Conservation (phyloP, 2,888 invertebrate species). For the Petrolisthes cinctipes region DNA sequence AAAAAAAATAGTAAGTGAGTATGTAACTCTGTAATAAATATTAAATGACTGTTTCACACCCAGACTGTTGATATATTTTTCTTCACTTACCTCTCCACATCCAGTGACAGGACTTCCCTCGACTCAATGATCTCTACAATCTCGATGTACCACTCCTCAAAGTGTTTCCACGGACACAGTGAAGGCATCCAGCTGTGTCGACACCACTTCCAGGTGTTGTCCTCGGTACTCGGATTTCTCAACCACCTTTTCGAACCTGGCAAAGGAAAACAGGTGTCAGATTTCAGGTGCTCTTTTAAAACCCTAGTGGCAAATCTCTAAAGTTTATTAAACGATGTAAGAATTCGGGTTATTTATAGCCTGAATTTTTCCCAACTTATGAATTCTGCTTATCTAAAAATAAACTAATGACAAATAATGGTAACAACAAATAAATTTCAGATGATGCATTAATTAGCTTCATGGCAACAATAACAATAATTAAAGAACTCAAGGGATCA, state of each 20-base stretch:
- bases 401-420: too few species aligned
- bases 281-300: too few species aligned
- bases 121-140: conserved; percentile 82
- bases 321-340: too few species aligned
- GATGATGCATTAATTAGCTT: too few species aligned
- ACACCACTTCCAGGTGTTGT: conserved; percentile 85
- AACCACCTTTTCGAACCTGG: conserved; percentile 86
- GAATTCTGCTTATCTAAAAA: too few species aligned
- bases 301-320: too few species aligned
- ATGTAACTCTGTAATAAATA: background rate
- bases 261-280: conserved; percentile 43
- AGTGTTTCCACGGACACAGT: conserved; percentile 72
- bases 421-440: too few species aligned
- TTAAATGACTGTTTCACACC: background rate
- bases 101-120: conserved; percentile 77
- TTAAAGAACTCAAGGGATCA: too few species aligned
- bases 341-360: too few species aligned
- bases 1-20: background rate
- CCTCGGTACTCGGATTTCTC: conserved; percentile 84
- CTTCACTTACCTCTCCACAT: conserved; percentile 72
- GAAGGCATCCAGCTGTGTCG: conserved; percentile 79
- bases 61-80: too few species aligned
- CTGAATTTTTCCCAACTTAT: too few species aligned
- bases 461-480: too few species aligned
- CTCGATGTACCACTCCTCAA: conserved; percentile 68